Conservation (phyloP, 2,797 vertebrate genomes). For the Ceyx erithaca region DNA sequence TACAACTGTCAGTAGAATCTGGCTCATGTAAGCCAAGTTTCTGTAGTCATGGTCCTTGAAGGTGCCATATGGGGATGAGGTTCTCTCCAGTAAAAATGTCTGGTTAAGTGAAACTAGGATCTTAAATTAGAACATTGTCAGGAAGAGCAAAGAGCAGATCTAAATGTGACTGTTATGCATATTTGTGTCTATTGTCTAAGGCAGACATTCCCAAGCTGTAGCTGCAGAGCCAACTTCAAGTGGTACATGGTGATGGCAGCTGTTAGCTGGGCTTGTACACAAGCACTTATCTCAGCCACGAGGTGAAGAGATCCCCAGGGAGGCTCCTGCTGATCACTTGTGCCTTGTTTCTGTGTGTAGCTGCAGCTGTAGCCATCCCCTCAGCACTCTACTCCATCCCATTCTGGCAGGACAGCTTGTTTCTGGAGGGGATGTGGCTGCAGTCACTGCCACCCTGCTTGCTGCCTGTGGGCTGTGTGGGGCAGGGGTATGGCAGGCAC, state of each 20-base stretch:
- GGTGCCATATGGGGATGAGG: conserved; percentile 62
- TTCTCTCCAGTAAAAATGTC: conserved; percentile 45
- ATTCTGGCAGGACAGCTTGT: not conserved
- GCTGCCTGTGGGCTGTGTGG: not conserved
- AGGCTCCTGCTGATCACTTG: not conserved
- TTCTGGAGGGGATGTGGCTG: not conserved
- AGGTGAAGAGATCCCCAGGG: conserved; percentile 6
- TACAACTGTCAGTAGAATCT: conserved; percentile 21
- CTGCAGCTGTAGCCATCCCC: not conserved
- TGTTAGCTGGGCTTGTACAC: conserved; percentile 19
- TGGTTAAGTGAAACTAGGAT: conserved; percentile 69
- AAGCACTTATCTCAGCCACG: not conserved
- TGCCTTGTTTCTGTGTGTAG: not conserved
- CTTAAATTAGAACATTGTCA: conserved; percentile 73
- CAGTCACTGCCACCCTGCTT: not conserved
- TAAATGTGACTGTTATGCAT: conserved; percentile 54
- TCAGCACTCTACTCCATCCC: not conserved
- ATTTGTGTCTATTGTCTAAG: conserved; percentile 66
- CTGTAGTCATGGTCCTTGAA: conserved; percentile 48
- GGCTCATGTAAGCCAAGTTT: conserved; percentile 17
- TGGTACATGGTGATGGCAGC: conserved; percentile 37
- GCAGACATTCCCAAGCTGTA: conserved; percentile 23
- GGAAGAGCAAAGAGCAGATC: conserved; percentile 56
- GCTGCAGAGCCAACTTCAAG: conserved; percentile 37
- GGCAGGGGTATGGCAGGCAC: not conserved